Conservation (phyloP, 1,140 invertebrate genomes). For the Drosophila takahashii region DNA sequence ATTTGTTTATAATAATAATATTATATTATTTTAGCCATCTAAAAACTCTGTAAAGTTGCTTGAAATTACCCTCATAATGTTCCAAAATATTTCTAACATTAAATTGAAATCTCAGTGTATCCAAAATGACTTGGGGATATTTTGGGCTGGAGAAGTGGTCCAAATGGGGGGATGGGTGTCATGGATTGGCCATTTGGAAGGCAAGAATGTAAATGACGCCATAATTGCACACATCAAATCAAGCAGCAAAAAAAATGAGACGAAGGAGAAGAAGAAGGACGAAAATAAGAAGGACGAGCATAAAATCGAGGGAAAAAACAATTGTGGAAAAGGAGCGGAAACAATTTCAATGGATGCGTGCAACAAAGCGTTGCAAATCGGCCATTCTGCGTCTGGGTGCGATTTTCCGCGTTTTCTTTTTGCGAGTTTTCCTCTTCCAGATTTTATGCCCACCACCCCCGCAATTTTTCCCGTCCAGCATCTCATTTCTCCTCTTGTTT, state of each 20-base stretch:
- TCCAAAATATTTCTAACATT: no score
- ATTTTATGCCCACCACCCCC: background rate
- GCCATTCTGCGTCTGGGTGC: slow-evolving; percentile 10
- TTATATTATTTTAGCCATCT: no score
- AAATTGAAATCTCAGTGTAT: background rate
- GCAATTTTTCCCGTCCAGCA: background rate
- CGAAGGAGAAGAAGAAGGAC: background rate
- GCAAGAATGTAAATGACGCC: slow-evolving; percentile 79
- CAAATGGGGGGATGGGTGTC: slow-evolving; percentile 3
- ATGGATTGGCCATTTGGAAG: slow-evolving; percentile 62
- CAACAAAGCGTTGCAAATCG: slow-evolving; percentile 78
- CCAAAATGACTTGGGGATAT: slow-evolving; percentile 10
- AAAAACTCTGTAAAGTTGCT: no score
- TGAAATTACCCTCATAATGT: no score
- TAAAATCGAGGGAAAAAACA: slow-evolving; percentile 28
- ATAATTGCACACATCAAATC: slow-evolving; percentile 79
- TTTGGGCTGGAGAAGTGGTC: background rate
- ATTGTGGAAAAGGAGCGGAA: slow-evolving; percentile 38
- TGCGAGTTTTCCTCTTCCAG: slow-evolving; percentile 1
- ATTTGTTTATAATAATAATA: no score
- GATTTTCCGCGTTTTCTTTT: slow-evolving; percentile 36
- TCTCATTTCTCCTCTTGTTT: slow-evolving; percentile 23
- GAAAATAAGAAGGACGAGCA: slow-evolving; percentile 4
- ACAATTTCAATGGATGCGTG: slow-evolving; percentile 63
- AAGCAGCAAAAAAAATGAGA: slow-evolving; percentile 37